Evolutionary conservation across 2,113 vertebrate genomes (phyloP).

Genomic region (Crotalus tigris): DNA sequence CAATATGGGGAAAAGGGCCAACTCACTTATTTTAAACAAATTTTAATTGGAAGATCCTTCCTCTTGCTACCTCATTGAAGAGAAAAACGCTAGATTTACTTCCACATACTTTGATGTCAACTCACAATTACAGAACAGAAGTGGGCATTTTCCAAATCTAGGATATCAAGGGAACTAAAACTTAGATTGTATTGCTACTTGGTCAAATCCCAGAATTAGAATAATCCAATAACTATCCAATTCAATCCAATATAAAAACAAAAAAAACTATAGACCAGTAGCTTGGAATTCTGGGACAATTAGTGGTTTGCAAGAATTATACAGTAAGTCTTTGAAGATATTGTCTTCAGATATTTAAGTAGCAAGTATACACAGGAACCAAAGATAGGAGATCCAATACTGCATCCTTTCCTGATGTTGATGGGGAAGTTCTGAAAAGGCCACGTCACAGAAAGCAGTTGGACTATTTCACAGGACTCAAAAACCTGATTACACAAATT

Average conservation of each 20-base stretch:
- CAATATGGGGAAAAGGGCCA: neutral
- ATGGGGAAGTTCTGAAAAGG: neutral
- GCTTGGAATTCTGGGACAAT: neutral
- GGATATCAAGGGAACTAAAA: neutral
- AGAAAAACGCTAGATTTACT: neutral
- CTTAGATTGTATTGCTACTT: neutral
- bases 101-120: neutral
- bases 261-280: neutral
- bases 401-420: neutral
- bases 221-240: neutral
- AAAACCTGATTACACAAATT: neutral
- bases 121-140: neutral
- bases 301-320: neutral
- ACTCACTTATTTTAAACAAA: neutral
- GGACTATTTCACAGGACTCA: neutral
- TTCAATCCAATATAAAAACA: neutral
- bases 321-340: neutral
- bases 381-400: neutral
- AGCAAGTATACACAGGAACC: neutral
- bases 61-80: neutral
- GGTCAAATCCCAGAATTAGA: neutral
- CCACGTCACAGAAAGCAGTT: neutral
- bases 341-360: neutral
- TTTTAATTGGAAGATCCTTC: neutral
- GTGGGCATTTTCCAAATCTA: neutral